These are phyloP conservation scores for Heliothis subflexa DNA, from an alignment of 1,140 invertebrate genomes.

Conservation along the genomic window DNA sequence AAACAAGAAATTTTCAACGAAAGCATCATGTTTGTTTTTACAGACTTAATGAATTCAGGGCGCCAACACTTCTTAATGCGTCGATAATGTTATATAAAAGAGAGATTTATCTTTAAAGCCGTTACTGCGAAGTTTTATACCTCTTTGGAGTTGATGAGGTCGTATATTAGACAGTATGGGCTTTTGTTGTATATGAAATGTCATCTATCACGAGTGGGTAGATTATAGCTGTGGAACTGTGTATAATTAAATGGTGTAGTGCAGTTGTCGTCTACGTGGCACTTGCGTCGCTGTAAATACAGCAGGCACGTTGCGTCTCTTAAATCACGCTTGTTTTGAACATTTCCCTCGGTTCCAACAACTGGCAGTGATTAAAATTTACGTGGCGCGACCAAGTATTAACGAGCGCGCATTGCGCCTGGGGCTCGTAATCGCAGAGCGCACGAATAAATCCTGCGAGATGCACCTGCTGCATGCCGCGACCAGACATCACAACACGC, in stretches of 20 bases:
- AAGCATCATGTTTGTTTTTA: constrained; percentile 3
- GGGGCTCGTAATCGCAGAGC: constrained; percentile 72
- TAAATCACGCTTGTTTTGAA: constrained; percentile 83
- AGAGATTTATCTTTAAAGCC: constrained; percentile 14
- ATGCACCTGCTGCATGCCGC: constrained; percentile 73
- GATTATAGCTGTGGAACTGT: neutral
- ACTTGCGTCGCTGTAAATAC: constrained; percentile 61
- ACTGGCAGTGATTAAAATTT: constrained; percentile 86
- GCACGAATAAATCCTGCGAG: constrained; percentile 81
- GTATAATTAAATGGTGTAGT: constrained; percentile 13
- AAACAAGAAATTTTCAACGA: neutral
- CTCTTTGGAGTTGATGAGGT: neutral
- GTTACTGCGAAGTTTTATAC: constrained; percentile 7
- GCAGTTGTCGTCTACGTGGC: constrained; percentile 42
- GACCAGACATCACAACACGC: constrained; percentile 55
- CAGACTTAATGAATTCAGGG: neutral
- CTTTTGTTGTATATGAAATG: neutral
- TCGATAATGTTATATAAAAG: constrained; percentile 20
- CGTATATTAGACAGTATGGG: neutral
- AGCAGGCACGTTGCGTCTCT: constrained; percentile 66
- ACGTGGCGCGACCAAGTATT: constrained; percentile 82
- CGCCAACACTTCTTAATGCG: neutral
- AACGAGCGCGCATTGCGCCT: constrained; percentile 76
- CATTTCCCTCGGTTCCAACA: constrained; percentile 78
- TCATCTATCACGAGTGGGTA: constrained; percentile 2